Conservation (phyloP, 2,797 vertebrate genomes). For the Menidia menidia region DNA sequence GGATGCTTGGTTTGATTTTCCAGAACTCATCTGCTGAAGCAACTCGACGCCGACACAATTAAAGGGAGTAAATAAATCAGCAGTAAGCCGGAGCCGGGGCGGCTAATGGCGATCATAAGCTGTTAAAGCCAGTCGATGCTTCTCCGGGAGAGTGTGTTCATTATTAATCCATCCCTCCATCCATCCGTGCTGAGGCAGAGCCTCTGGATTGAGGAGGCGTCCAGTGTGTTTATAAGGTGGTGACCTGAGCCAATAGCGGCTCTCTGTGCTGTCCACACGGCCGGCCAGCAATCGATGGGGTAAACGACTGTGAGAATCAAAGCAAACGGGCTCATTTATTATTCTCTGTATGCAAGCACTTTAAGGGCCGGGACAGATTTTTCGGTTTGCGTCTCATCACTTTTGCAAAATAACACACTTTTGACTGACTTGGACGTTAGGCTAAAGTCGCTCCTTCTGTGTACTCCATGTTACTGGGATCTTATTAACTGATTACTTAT, state of each 20-base stretch:
- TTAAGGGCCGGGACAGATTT: too few relatives aligned
- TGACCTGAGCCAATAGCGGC: conserved; percentile 84
- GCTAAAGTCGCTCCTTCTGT: too few relatives aligned
- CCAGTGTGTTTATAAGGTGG: conserved; percentile 84
- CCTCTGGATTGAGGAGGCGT: conserved; percentile 80
- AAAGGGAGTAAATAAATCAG: conserved; percentile 12
- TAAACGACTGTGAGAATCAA: conserved; percentile 92
- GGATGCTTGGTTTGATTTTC: too few relatives aligned
- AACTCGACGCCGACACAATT: not conserved
- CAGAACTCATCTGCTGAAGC: too few relatives aligned
- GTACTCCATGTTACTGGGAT: too few relatives aligned
- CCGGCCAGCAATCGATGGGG: conserved; percentile 89
- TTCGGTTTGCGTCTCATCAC: not conserved
- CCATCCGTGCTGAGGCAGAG: conserved; percentile 60
- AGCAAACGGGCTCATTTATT: conserved; percentile 89
- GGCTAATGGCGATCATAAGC: conserved; percentile 24
- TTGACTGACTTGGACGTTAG: too few relatives aligned
- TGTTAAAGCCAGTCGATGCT: conserved; percentile 34
- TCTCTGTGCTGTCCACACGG: conserved; percentile 87
- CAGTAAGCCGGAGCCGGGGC: not conserved
- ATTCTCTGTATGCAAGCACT: conserved; percentile 86
- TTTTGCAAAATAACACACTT: not conserved
- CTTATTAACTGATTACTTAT: too few relatives aligned
- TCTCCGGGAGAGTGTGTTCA: conserved; percentile 38
- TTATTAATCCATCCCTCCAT: conserved; percentile 65